Conservation (phyloP, 2,113 vertebrate genomes). For the Bostrychus sinensis region DNA sequence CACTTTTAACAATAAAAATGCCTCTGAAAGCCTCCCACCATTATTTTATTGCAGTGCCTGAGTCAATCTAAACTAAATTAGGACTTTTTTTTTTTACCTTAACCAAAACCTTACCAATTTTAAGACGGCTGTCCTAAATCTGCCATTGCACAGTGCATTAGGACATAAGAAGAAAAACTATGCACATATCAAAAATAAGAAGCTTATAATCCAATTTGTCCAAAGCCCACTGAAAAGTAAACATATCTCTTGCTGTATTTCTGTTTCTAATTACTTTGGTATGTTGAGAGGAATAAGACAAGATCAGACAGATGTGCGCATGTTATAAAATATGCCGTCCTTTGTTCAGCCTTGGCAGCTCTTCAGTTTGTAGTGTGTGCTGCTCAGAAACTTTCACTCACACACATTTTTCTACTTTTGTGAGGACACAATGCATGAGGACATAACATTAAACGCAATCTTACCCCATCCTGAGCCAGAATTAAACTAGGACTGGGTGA, state of each 20-base stretch:
- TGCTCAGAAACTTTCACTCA: slow-evolving; percentile 1
- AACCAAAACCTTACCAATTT: too few species aligned
- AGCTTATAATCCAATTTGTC: not conserved
- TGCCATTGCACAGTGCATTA: too few species aligned
- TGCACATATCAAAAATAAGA: not conserved
- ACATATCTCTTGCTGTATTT: not conserved
- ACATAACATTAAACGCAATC: not conserved
- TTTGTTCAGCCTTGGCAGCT: slow-evolving; percentile 2
- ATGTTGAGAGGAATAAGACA: slow-evolving; percentile 1
- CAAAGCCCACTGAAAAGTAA: not conserved
- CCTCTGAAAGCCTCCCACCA: too few species aligned
- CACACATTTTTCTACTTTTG: slow-evolving; percentile 7
- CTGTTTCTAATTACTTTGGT: slow-evolving; percentile 3
- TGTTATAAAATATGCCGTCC: slow-evolving; percentile 16
- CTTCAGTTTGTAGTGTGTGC: slow-evolving; percentile 21
- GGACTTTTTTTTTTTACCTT: too few species aligned
- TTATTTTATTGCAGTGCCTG: too few species aligned
- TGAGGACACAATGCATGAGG: not conserved
- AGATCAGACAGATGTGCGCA: slow-evolving; percentile 25
- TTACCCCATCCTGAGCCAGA: not conserved
- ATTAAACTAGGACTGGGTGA: not conserved
- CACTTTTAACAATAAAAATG: too few species aligned
- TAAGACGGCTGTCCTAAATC: too few species aligned
- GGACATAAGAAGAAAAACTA: not conserved
- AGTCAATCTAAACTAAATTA: too few species aligned